Percentiles rank a stretch among this genome's conserved stretches.
Conservation (phyloP, 2,888 invertebrate genomes). For the Amphipoea oculea region DNA sequence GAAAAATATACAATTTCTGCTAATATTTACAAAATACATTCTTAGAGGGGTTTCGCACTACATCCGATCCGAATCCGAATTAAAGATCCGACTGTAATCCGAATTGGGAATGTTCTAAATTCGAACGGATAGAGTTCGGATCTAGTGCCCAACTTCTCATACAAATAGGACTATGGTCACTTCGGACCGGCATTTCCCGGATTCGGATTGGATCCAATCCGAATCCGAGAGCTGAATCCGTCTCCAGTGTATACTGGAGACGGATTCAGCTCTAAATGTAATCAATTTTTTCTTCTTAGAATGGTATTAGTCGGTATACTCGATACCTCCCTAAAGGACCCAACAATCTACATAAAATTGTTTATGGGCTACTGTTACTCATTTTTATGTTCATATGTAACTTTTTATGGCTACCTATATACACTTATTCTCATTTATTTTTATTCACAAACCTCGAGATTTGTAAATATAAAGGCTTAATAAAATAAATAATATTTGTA, state of each 20-base stretch:
- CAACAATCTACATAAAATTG: constrained; percentile 68
- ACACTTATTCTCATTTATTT: constrained; percentile 62
- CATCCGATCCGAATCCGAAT: too few relatives aligned
- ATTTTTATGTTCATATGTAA: constrained; percentile 66
- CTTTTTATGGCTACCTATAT: constrained; percentile 62
- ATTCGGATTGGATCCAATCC: too few relatives aligned
- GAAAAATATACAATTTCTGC: not conserved
- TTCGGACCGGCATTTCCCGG: too few relatives aligned
- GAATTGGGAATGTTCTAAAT: too few relatives aligned
- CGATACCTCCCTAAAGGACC: constrained; percentile 54
- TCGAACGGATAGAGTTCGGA: too few relatives aligned
- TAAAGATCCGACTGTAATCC: too few relatives aligned
- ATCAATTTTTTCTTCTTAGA: constrained; percentile 45
- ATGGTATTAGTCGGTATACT: constrained; percentile 55
- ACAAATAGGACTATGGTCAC: too few relatives aligned
- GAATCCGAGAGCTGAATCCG: too few relatives aligned
- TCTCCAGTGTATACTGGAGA: too few relatives aligned
- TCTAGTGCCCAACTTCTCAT: too few relatives aligned
- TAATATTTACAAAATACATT: constrained; percentile 15
- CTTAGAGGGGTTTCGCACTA: too few relatives aligned
- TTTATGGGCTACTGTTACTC: constrained; percentile 64
- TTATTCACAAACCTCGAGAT: constrained; percentile 55
- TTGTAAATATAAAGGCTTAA: constrained; percentile 44
- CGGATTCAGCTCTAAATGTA: constrained; percentile 40
- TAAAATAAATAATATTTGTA: constrained; percentile 29